Percentiles rank a stretch among this genome's conserved stretches.
Evolutionary conservation across 2,113 vertebrate species (phyloP).

Genomic region (Clarias batrachus): DNA sequence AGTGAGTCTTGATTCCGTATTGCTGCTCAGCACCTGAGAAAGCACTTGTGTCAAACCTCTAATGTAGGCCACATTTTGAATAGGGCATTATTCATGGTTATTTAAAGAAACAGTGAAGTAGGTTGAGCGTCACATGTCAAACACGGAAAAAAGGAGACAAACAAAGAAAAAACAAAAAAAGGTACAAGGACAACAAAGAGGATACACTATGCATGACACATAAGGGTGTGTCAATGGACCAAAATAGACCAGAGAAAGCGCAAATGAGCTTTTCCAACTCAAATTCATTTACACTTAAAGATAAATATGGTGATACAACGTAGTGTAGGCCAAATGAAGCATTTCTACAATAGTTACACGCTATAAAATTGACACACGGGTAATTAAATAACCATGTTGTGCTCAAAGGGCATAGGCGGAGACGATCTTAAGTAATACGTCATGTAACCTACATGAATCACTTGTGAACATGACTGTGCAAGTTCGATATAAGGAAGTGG

Average conservation of each 20-base stretch:
- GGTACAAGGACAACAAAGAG: background rate
- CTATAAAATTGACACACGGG: background rate
- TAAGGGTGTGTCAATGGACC: background rate
- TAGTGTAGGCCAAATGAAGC: background rate
- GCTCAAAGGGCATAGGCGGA: conserved; percentile 7
- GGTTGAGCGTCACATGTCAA: conserved; percentile 58
- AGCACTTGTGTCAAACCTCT: conserved; percentile 45
- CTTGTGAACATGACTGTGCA: background rate
- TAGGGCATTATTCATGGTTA: conserved; percentile 70
- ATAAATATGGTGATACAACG: background rate
- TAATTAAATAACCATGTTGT: background rate
- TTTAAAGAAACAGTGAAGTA: conserved; percentile 73
- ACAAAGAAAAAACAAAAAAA: conserved; percentile 1
- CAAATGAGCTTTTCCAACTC: background rate
- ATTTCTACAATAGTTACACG: background rate
- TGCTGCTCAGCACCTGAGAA: conserved; percentile 59
- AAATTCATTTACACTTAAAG: background rate
- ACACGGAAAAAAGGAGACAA: background rate
- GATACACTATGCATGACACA: background rate
- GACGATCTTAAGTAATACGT: background rate
- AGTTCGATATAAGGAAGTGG: conserved; percentile 18
- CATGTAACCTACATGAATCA: conserved; percentile 11
- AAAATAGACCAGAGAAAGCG: background rate
- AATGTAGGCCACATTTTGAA: conserved; percentile 74
- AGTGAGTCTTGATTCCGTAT: background rate